A percentile compares a stretch with the other conserved stretches of the same genome.
These are phyloP conservation scores for Dolomedes plantarius DNA, from an alignment of 2,888 invertebrate species.

Conservation along the genomic window DNA sequence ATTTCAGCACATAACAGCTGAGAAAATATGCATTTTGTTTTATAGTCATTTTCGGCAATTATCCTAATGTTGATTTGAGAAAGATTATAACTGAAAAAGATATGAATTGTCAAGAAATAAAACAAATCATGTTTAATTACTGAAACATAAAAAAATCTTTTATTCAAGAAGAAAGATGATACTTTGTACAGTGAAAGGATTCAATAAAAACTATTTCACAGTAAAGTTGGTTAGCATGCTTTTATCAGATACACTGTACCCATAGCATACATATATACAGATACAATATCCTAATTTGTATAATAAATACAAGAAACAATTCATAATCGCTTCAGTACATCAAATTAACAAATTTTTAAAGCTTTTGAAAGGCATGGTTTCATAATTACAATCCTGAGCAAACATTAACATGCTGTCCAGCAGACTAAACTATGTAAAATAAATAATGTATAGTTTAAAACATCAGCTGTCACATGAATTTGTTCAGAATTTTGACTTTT, in stretches of 20 bases:
- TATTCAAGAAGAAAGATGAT: constrained; percentile 59
- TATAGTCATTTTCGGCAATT: too few species aligned
- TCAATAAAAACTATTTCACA: constrained; percentile 47
- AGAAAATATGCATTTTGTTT: too few species aligned
- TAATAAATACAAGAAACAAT: not conserved
- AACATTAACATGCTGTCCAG: not conserved
- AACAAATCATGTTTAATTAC: not conserved
- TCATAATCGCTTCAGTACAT: not conserved
- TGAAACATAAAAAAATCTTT: constrained; percentile 49
- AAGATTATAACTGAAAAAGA: too few species aligned
- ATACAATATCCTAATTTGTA: not conserved
- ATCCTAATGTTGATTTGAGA: too few species aligned
- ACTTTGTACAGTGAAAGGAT: constrained; percentile 61
- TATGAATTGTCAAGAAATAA: too few species aligned
- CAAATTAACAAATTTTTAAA: not conserved
- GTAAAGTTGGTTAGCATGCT: constrained; percentile 19
- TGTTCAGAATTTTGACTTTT: not conserved
- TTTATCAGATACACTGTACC: constrained; percentile 11
- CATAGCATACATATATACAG: constrained; percentile 11
- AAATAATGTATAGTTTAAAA: not conserved
- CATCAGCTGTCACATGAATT: not conserved
- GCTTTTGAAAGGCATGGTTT: not conserved
- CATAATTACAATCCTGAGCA: not conserved
- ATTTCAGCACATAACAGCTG: too few species aligned
- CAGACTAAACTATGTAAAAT: not conserved